Conservation (phyloP, 2,797 vertebrate species). For the Melopsittacus undulatus region DNA sequence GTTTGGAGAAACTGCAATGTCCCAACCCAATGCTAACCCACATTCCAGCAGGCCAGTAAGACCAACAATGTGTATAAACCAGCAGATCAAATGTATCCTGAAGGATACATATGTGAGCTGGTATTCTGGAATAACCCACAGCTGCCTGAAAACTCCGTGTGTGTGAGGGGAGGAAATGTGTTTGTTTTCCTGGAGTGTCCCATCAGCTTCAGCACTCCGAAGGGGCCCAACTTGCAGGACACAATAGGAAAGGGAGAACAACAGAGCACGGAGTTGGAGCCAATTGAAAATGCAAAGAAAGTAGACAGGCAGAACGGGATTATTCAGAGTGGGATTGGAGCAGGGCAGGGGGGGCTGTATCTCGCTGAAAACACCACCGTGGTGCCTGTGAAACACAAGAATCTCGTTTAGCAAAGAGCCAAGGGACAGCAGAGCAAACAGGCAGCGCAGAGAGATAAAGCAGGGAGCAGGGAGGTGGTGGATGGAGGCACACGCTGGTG, state of each 20-base stretch:
- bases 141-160: background rate
- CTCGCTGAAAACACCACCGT: background rate
- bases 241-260: constrained; percentile 1
- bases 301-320: background rate
- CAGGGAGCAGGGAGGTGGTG: background rate
- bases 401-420: background rate
- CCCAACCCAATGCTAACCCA: background rate
- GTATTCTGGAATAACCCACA: background rate
- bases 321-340: background rate
- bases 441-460: background rate
- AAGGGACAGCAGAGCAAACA: background rate
- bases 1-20: background rate
- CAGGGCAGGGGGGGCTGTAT: background rate
- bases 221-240: background rate
- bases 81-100: background rate
- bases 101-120: background rate
- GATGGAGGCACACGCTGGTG: constrained; percentile 29
- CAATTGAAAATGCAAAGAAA: background rate
- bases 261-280: background rate
- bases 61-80: background rate
- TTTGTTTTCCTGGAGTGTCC: background rate
- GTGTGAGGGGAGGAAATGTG: background rate
- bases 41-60: background rate
- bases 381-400: background rate
- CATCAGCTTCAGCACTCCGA: background rate